Evolutionary conservation across 2,113 vertebrate species (phyloP).

Genomic region (Numenius arquata): DNA sequence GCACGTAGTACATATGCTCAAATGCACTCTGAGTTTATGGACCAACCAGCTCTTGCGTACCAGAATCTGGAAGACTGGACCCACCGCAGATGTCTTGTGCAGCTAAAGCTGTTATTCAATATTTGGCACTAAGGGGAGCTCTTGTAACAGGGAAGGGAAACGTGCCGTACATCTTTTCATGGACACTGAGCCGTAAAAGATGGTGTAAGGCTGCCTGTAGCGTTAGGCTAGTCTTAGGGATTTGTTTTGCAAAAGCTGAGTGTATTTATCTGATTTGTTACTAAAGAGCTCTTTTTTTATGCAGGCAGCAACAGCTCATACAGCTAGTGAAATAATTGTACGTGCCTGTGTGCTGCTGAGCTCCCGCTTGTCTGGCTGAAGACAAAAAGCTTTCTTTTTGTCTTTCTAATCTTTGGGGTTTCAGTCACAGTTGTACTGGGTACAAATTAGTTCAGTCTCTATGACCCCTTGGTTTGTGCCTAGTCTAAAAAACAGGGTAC

Average conservation of each 20-base stretch:
- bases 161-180: accelerated
- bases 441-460: background rate
- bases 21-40: background rate
- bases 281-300: background rate
- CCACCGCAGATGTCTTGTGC: background rate
- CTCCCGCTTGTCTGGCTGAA: background rate
- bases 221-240: background rate
- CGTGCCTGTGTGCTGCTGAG: background rate
- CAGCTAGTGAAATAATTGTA: background rate
- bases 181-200: background rate
- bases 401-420: background rate
- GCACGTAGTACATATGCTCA: background rate
- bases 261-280: background rate
- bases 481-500: background rate
- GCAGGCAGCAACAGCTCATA: background rate
- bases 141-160: conserved; percentile 1
- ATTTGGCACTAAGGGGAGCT: conserved; percentile 5
- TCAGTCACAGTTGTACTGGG: background rate
- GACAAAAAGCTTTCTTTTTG: background rate
- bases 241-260: background rate
- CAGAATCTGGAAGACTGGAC: background rate
- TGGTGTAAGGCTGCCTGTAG: background rate
- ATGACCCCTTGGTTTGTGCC: background rate
- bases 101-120: background rate
- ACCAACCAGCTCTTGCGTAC: background rate